Evolutionary conservation across 2,888 invertebrate species (phyloP), one percentile per base, ranked within the genome.

Genomic region (Anarsia innoxiella): DNA sequence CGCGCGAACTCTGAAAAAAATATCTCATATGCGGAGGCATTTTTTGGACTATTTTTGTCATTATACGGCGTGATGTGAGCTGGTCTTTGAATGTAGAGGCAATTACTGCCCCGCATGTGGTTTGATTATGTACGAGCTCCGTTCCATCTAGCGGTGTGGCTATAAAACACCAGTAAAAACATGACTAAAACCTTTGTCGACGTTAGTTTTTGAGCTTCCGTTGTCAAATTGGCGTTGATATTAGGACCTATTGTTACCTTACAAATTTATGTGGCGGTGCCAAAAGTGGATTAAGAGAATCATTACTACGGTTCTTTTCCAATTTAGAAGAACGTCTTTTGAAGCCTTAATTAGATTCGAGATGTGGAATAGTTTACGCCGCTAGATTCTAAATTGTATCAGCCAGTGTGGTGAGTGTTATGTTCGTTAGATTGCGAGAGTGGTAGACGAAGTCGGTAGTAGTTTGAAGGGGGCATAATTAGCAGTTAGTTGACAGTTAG

Each of bases 11-110:
- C 70, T 65, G 62, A 68, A 83, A 83, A 76, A 83, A 83, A 78
- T 61, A 82, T 76, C 82, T 83, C 79, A 80, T 84, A 83, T 82
- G 82, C 79, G 65, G 70, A 68, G 72, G 62, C 64, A 72, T 80
- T 83, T 84, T 84, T 84, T 83, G 75, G 75, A 76, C 80, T 83
- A 83, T 84, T 84, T 84, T 83, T 83, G 83, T 84, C 83, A 84
- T 84, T 84, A 83, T 83, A 83, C 79, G 78, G 69, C 77, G 76
- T 78, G 83, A 83, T 83, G 83, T 78, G 82, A 82, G 79, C 76
- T 74, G 70, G 74, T 66, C 80, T 80, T 75, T 83, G 83, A 83
- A 80, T 83, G 75, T 75, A 61, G 77, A 84, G 77, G 83, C 83
- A 83, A 84, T 84, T 83, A 84, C 82, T 65, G 82, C 82, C 54